These are phyloP conservation scores for Agonopterix alstromeriana DNA, from an alignment of 2,888 invertebrate genomes.

Conservation along the genomic window DNA sequence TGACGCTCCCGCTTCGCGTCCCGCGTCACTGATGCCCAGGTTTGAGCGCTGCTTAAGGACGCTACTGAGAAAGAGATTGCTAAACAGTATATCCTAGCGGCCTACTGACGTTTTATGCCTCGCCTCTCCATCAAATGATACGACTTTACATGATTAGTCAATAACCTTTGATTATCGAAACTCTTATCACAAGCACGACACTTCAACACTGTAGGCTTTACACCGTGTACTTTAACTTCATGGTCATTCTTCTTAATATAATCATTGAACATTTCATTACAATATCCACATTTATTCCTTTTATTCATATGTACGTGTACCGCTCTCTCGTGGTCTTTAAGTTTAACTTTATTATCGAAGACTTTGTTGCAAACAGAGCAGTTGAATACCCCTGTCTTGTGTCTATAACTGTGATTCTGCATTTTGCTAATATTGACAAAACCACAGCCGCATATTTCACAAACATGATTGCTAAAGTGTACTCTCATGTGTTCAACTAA, in stretches of 20 bases:
- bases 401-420: slow-evolving; percentile 34
- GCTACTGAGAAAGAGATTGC: too few species aligned
- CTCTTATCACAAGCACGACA: slow-evolving; percentile 65
- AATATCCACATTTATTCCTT: slow-evolving; percentile 43
- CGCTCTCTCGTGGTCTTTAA: slow-evolving; percentile 53
- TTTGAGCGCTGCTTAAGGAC: too few species aligned
- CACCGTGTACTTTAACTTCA: slow-evolving; percentile 47
- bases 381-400: slow-evolving; percentile 35
- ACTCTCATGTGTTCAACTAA: slow-evolving; percentile 38
- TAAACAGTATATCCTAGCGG: too few species aligned
- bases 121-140: slow-evolving; percentile 40
- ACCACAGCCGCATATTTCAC: slow-evolving; percentile 33
- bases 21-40: too few species aligned
- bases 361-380: slow-evolving; percentile 58
- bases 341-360: slow-evolving; percentile 54
- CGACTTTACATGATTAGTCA: slow-evolving; percentile 58
- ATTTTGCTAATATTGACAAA: slow-evolving; percentile 34
- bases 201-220: slow-evolving; percentile 44
- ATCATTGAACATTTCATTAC: slow-evolving; percentile 49
- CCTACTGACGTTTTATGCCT: too few species aligned
- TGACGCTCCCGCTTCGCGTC: too few species aligned
- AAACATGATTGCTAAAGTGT: slow-evolving; percentile 39
- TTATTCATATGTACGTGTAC: slow-evolving; percentile 38
- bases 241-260: slow-evolving; percentile 55
- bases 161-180: slow-evolving; percentile 63